Conservation (phyloP, 2,113 vertebrate genomes). For the Mola mola region DNA sequence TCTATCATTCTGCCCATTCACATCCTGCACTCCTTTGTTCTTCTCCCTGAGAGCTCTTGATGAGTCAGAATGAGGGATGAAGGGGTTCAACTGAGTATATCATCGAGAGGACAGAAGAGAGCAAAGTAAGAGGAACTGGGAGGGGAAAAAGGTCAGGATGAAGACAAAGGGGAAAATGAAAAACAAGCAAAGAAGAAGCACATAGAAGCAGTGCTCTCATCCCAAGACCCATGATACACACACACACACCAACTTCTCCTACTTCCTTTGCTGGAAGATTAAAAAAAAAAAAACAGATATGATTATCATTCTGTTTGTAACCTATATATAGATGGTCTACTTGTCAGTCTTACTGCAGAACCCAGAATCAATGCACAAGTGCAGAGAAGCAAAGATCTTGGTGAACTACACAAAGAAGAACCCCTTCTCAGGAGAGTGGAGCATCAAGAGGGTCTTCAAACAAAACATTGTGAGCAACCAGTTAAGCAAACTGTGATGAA, state of each 20-base stretch:
- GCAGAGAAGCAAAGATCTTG: constrained; percentile 4
- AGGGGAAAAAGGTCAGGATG: constrained; percentile 16
- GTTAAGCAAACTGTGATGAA: constrained; percentile 32
- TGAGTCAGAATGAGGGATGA: constrained; percentile 60
- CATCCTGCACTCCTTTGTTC: constrained; percentile 49
- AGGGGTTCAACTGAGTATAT: constrained; percentile 47
- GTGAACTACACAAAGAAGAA: neutral
- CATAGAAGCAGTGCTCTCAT: constrained; percentile 17
- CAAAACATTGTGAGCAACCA: constrained; percentile 28
- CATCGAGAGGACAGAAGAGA: constrained; percentile 12
- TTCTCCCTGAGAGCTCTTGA: constrained; percentile 38
- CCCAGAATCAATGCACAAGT: neutral
- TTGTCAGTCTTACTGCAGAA: constrained; percentile 16
- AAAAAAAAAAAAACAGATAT: constrained; percentile 14
- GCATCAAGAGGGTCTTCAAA: constrained; percentile 40
- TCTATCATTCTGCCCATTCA: constrained; percentile 49
- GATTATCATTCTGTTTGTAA: constrained; percentile 35
- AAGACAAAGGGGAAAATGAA: constrained; percentile 30
- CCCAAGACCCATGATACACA: neutral
- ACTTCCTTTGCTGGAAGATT: constrained; percentile 1
- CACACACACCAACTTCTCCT: neutral
- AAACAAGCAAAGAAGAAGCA: constrained; percentile 25
- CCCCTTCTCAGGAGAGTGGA: constrained; percentile 10
- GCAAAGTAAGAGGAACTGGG: constrained; percentile 36
- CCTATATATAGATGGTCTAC: constrained; percentile 19